These are phyloP conservation scores for Phania funesta DNA, from an alignment of 2,888 invertebrate species.

Conservation along the genomic window DNA sequence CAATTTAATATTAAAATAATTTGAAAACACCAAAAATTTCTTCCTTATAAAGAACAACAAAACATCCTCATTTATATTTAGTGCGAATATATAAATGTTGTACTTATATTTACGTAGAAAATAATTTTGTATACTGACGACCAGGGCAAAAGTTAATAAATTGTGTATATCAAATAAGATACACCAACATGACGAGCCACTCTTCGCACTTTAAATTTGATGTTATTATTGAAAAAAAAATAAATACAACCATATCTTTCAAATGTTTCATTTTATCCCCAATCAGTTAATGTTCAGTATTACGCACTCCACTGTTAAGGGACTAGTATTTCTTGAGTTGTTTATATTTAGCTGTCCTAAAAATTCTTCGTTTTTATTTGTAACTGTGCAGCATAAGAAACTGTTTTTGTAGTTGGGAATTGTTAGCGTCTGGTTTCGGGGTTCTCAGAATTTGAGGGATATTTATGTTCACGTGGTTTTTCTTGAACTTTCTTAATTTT, in stretches of 20 bases:
- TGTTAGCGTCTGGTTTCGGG: background rate
- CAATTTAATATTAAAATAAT: too few species aligned
- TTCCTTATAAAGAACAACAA: too few species aligned
- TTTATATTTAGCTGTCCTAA: background rate
- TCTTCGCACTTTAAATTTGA: conserved; percentile 75
- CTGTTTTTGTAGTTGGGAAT: too few species aligned
- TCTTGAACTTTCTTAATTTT: too few species aligned
- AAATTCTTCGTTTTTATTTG: too few species aligned
- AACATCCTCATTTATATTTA: too few species aligned
- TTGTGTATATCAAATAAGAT: conserved; percentile 55
- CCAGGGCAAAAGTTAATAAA: conserved; percentile 67
- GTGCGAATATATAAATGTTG: background rate
- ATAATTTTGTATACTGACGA: conserved; percentile 67
- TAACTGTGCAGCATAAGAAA: too few species aligned
- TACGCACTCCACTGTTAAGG: background rate
- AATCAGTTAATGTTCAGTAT: background rate
- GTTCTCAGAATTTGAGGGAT: too few species aligned
- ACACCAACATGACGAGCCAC: conserved; percentile 64
- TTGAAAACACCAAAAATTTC: too few species aligned
- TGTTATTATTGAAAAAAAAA: conserved; percentile 72
- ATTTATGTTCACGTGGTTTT: conserved; percentile 47
- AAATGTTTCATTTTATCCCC: conserved; percentile 58
- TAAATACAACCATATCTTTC: conserved; percentile 61
- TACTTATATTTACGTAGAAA: conserved; percentile 67
- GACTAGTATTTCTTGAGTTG: background rate